Evolutionary conservation across 1,140 invertebrate species (phyloP).

Genomic region (Zophobas morio): DNA sequence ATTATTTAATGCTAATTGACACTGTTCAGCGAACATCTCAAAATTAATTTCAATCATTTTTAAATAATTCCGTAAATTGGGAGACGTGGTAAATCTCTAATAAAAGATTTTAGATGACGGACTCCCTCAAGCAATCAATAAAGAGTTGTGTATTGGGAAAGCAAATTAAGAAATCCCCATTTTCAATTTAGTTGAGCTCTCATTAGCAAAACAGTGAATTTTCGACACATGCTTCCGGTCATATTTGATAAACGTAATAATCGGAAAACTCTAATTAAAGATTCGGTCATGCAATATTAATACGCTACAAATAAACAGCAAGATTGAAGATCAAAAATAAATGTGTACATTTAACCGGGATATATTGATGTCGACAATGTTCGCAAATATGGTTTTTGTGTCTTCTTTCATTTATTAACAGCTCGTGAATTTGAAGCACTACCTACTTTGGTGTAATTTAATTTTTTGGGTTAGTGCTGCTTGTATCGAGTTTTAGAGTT

Average conservation of each 20-base stretch:
- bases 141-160: slow-evolving; percentile 30
- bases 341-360: no score
- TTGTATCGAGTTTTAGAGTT: slow-evolving; percentile 20
- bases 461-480: slow-evolving; percentile 8
- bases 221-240: slow-evolving; percentile 11
- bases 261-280: no score
- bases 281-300: neutral
- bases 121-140: slow-evolving; percentile 24
- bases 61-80: slow-evolving; percentile 21
- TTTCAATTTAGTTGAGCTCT: slow-evolving; percentile 21
- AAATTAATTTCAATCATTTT: slow-evolving; percentile 15
- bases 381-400: neutral
- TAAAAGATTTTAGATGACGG: slow-evolving; percentile 24
- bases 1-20: neutral
- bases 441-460: neutral
- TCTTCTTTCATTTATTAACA: no score
- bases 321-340: no score
- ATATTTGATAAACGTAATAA: slow-evolving; percentile 8
- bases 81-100: slow-evolving; percentile 36
- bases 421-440: no score
- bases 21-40: neutral
- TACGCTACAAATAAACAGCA: neutral
- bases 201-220: slow-evolving; percentile 14
- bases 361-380: slow-evolving; percentile 1
- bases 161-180: slow-evolving; percentile 1